phyloP scores from a whole-genome alignment of 1,140 invertebrate genomes.

The Frieseomelitta varia region DNA sequence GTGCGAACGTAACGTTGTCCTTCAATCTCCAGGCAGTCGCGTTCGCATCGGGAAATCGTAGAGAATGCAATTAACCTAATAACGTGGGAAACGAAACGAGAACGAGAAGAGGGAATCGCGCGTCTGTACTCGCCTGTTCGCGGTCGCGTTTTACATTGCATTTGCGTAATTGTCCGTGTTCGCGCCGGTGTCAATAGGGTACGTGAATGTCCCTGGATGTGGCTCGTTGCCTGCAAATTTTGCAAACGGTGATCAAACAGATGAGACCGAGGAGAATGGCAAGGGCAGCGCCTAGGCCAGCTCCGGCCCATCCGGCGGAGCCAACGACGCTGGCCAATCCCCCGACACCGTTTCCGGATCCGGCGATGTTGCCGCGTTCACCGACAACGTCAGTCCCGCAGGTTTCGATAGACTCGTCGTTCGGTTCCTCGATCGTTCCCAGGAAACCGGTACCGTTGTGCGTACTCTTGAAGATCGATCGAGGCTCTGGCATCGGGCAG shows the following conservation, averaged over 20 bases:
- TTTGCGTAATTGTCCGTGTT: not conserved
- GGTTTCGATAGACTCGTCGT: slow-evolving; percentile 78
- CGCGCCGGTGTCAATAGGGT: slow-evolving; percentile 72
- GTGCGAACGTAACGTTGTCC: not conserved
- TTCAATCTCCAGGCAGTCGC: not conserved
- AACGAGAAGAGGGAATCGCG: slow-evolving; percentile 3
- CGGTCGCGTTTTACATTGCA: not conserved
- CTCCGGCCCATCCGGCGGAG: slow-evolving; percentile 78
- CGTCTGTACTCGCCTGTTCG: slow-evolving; percentile 9
- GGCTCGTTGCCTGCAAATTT: slow-evolving; percentile 78
- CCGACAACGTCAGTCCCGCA: slow-evolving; percentile 60
- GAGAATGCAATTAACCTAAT: not conserved
- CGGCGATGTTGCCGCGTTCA: slow-evolving; percentile 26
- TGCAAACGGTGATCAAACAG: slow-evolving; percentile 80
- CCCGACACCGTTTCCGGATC: slow-evolving; percentile 66
- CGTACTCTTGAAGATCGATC: slow-evolving; percentile 41
- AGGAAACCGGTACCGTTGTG: slow-evolving; percentile 63
- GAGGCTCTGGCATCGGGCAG: slow-evolving; percentile 87
- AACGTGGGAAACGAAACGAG: not conserved
- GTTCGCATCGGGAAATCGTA: not conserved
- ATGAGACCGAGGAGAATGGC: slow-evolving; percentile 78
- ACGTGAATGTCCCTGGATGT: slow-evolving; percentile 79
- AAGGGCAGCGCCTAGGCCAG: slow-evolving; percentile 78
- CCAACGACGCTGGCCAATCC: slow-evolving; percentile 64
- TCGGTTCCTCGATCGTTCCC: slow-evolving; percentile 58